A percentile compares a stretch with the other conserved stretches of the same genome.
Evolutionary conservation across 2,888 invertebrate species (phyloP).

Genomic region (Chalcis sispes): DNA sequence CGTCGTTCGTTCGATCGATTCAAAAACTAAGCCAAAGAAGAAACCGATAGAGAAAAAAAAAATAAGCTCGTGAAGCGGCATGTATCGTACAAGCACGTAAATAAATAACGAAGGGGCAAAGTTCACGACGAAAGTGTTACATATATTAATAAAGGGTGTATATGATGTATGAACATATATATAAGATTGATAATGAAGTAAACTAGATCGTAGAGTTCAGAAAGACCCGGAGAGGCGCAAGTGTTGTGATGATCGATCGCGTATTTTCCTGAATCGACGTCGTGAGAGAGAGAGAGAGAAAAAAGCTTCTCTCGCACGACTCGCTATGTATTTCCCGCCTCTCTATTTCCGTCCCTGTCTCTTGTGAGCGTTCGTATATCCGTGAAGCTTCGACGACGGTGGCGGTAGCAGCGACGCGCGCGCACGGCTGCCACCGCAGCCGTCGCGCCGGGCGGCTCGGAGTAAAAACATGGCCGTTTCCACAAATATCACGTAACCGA

Average conservation of each 20-base stretch:
- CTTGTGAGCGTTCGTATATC: not conserved
- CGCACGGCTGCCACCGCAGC: too few species aligned
- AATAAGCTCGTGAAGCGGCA: not conserved
- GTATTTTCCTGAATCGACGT: constrained; percentile 9
- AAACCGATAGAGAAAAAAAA: not conserved
- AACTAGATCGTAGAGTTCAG: not conserved
- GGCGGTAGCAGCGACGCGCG: constrained; percentile 32
- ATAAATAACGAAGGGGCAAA: constrained; percentile 7
- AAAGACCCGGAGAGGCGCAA: not conserved
- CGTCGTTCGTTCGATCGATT: not conserved
- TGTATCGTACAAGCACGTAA: not conserved
- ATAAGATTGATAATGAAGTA: too few species aligned
- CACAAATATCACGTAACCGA: constrained; percentile 58
- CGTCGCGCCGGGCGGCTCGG: constrained; percentile 15
- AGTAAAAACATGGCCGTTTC: constrained; percentile 55
- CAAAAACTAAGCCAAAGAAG: not conserved
- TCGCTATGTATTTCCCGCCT: constrained; percentile 30
- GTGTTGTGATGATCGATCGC: constrained; percentile 33
- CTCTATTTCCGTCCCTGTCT: constrained; percentile 13
- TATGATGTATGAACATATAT: too few species aligned
- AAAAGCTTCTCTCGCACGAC: not conserved
- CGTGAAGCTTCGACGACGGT: constrained; percentile 11
- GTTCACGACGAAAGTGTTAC: not conserved
- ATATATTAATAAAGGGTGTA: too few species aligned
- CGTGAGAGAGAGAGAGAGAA: not conserved